These are phyloP conservation scores for Aviceda subcristata DNA, from an alignment of 2,113 vertebrate genomes.

Conservation along the genomic window DNA sequence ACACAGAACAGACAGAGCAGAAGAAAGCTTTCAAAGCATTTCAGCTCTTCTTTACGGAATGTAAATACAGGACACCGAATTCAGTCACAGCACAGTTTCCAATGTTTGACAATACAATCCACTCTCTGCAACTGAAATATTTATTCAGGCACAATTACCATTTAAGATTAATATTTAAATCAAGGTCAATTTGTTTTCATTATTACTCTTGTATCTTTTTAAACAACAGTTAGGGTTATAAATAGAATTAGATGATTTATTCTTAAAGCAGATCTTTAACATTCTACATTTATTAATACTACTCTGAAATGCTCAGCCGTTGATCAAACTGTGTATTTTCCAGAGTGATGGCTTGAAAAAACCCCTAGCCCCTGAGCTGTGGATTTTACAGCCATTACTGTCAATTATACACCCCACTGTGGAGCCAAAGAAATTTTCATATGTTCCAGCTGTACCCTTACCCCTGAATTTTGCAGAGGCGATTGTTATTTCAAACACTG, in stretches of 20 bases:
- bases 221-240: neutral
- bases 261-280: neutral
- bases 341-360: neutral
- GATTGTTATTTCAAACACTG: neutral
- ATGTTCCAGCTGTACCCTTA: neutral
- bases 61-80: neutral
- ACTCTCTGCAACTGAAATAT: conserved; percentile 8
- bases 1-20: neutral
- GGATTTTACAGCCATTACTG: conserved; percentile 37
- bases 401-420: conserved; percentile 8
- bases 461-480: neutral
- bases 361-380: neutral
- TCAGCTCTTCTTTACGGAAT: neutral
- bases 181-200: neutral
- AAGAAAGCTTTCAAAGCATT: neutral
- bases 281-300: neutral
- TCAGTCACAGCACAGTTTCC: neutral
- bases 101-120: neutral
- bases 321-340: conserved; percentile 3
- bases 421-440: neutral
- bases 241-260: neutral
- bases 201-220: neutral
- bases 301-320: neutral
- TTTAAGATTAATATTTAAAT: conserved; percentile 27
- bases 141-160: neutral